Evolutionary conservation across 2,113 vertebrate species (phyloP).

Genomic region (Mormyrus lacerda): DNA sequence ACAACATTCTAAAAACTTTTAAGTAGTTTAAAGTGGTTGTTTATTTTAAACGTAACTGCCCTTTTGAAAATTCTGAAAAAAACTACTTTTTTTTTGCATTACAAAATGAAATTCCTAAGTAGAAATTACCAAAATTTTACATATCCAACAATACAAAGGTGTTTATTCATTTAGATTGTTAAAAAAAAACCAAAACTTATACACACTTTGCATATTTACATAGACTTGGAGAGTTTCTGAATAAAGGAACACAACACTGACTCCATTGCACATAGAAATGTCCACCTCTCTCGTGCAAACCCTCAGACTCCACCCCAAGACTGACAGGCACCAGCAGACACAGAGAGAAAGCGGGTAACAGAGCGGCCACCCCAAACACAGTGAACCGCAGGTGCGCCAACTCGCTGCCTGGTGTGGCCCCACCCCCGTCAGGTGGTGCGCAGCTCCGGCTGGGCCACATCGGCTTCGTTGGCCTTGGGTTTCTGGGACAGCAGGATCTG

Average conservation of each 20-base stretch:
- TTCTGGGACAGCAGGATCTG: slow-evolving; percentile 68
- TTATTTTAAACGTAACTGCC: slow-evolving; percentile 11
- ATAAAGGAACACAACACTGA: neutral
- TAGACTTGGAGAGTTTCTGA: neutral
- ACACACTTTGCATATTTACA: slow-evolving; percentile 4
- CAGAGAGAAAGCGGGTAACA: neutral
- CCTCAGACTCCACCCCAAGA: neutral
- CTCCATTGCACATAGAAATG: slow-evolving; percentile 4
- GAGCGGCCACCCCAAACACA: neutral
- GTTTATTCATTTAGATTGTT: neutral
- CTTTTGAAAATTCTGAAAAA: neutral
- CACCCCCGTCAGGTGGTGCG: slow-evolving; percentile 25
- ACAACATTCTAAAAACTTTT: neutral
- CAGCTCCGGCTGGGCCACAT: slow-evolving; percentile 9
- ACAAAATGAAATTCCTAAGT: slow-evolving; percentile 10
- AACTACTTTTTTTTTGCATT: neutral
- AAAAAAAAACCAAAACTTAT: neutral
- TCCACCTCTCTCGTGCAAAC: neutral
- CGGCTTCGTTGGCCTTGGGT: slow-evolving; percentile 38
- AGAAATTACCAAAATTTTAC: slow-evolving; percentile 15
- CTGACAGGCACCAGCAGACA: neutral
- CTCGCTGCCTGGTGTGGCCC: neutral
- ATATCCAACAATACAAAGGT: slow-evolving; percentile 17
- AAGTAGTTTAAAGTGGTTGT: neutral
- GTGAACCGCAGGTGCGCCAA: neutral